These are phyloP conservation scores for Hemitrygon akajei DNA, from an alignment of 2,797 vertebrate species.

Conservation along the genomic window DNA sequence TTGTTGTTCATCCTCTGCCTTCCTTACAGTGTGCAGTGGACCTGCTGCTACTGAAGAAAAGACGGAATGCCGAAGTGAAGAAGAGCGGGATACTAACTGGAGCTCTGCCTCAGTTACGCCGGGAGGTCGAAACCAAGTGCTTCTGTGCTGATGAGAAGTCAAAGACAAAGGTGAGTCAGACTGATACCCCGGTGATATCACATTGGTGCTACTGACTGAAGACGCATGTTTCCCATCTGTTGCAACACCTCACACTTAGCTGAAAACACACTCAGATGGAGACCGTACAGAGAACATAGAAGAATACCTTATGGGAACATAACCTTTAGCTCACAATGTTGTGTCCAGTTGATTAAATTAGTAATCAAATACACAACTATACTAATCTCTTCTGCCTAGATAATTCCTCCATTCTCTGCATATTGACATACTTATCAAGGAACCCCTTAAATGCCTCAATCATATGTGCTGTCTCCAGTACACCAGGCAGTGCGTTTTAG, in stretches of 20 bases:
- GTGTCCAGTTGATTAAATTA: no score
- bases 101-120: slow-evolving; percentile 60
- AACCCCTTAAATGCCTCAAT: no score
- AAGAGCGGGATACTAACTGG: slow-evolving; percentile 71
- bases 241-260: background rate
- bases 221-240: background rate
- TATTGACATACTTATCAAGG: no score
- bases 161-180: background rate
- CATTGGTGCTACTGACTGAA: background rate
- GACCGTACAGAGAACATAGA: background rate
- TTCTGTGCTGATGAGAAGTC: slow-evolving; percentile 63
- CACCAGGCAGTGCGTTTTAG: no score
- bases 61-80: slow-evolving; percentile 74
- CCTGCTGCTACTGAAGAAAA: slow-evolving; percentile 73
- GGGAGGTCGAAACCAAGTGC: slow-evolving; percentile 67
- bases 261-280: background rate
- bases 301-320: no score
- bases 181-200: background rate
- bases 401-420: no score
- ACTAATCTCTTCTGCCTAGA: no score
- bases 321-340: no score
- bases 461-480: no score
- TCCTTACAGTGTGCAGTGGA: slow-evolving; percentile 63
- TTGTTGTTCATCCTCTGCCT: background rate
- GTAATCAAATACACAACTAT: no score